Conservation (phyloP, 2,113 vertebrate species). For the Percopsis transmontana region DNA sequence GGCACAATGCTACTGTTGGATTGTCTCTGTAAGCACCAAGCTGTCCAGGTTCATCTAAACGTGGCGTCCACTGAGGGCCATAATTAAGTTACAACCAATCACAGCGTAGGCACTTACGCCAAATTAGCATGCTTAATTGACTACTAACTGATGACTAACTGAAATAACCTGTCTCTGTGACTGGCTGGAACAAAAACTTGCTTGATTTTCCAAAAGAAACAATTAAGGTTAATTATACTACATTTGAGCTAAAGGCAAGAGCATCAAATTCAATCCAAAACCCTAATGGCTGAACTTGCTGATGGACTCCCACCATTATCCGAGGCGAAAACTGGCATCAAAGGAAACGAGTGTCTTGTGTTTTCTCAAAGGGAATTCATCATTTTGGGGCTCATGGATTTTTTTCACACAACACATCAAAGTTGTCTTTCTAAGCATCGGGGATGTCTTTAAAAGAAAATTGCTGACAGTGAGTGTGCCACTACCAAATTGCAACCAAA, state of each 20-base stretch:
- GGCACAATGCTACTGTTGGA: too few relatives aligned
- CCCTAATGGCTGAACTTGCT: not conserved
- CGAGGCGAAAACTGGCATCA: not conserved
- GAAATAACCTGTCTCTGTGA: not conserved
- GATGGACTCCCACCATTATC: conserved; percentile 7
- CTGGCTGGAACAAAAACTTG: not conserved
- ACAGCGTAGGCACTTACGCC: too few relatives aligned
- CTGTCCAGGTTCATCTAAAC: too few relatives aligned
- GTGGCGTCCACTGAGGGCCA: too few relatives aligned
- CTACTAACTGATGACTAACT: too few relatives aligned
- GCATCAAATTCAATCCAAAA: too few relatives aligned
- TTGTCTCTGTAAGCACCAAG: too few relatives aligned
- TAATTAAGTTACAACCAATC: too few relatives aligned
- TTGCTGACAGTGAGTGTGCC: conserved; percentile 8
- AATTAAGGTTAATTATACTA: not conserved
- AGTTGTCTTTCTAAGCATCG: conserved; percentile 4
- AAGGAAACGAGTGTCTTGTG: not conserved
- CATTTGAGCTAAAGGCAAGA: too few relatives aligned
- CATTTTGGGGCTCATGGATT: conserved; percentile 12
- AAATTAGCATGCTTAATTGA: too few relatives aligned
- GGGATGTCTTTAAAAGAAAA: not conserved
- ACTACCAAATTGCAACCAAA: conserved; percentile 41
- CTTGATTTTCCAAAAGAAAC: not conserved
- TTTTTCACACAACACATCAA: not conserved
- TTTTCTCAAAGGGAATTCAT: not conserved